phyloP scores from a whole-genome alignment of 2,113 vertebrate genomes.

The Parotia lawesii region DNA sequence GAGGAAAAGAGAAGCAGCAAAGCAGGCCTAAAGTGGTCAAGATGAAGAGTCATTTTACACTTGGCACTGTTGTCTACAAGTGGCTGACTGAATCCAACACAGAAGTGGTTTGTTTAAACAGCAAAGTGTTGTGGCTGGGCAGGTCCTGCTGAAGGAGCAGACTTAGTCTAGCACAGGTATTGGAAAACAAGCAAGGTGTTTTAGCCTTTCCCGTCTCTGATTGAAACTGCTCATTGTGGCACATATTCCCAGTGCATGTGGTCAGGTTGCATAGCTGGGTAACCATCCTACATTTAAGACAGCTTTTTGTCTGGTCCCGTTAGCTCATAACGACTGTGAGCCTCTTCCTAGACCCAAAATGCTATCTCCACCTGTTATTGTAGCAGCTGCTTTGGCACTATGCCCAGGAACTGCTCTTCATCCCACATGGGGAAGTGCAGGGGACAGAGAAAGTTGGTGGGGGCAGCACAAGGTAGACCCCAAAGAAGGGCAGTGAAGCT shows the following conservation, averaged over 20 bases:
- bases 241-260: neutral
- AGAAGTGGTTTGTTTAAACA: neutral
- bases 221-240: neutral
- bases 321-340: neutral
- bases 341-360: neutral
- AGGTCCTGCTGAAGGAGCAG: neutral
- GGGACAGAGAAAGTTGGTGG: neutral
- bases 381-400: neutral
- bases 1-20: neutral
- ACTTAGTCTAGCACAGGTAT: neutral
- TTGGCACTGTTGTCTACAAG: neutral
- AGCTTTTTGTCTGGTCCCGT: fast-evolving
- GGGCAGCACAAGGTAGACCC: neutral
- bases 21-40: neutral
- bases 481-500: neutral
- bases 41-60: neutral
- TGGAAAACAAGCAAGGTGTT: neutral
- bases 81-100: neutral
- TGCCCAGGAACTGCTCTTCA: neutral
- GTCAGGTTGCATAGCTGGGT: neutral
- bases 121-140: neutral
- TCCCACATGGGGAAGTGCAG: neutral
- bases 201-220: neutral
- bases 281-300: neutral
- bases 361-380: neutral